Conservation (phyloP, 64 coral and sea anemone species). For the Catalaphyllia jardinei region DNA sequence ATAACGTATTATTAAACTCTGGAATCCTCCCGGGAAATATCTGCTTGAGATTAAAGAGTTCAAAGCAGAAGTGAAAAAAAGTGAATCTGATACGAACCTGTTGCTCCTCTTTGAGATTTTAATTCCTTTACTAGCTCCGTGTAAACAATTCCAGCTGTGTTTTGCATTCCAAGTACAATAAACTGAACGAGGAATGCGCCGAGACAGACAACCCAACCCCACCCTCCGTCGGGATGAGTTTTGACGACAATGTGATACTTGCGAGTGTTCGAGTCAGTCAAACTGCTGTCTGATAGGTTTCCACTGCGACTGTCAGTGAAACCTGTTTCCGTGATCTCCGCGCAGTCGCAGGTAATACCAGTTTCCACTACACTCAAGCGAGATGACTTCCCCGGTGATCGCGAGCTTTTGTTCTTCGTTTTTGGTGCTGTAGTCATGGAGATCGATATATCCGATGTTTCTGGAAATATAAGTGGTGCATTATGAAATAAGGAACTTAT, state of each 20-base stretch:
- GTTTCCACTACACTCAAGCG: not conserved
- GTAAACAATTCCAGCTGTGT: conserved; percentile 90
- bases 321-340: not conserved
- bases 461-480: not conserved
- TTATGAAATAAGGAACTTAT: not conserved
- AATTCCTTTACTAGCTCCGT: conserved; percentile 65
- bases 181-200: conserved; percentile 95
- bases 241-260: not conserved
- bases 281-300: not conserved
- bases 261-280: not conserved
- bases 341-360: not conserved
- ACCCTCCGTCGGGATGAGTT: conserved; percentile 79
- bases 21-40: too few species aligned
- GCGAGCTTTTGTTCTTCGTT: not conserved
- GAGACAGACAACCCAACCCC: conserved; percentile 91
- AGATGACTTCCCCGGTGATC: not conserved
- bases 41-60: too few species aligned
- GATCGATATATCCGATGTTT: not conserved
- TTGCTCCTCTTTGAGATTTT: conserved; percentile 50
- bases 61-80: not conserved
- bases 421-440: not conserved
- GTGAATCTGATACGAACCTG: conserved; percentile 25
- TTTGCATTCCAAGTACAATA: conserved; percentile 93
- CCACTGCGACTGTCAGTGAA: conserved; percentile 10
- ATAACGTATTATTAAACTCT: too few species aligned